A percentile compares a stretch with the other conserved stretches of the same genome.
These are phyloP conservation scores for Lycophotia porphyrea DNA, from an alignment of 2,888 invertebrate species.

Conservation along the genomic window DNA sequence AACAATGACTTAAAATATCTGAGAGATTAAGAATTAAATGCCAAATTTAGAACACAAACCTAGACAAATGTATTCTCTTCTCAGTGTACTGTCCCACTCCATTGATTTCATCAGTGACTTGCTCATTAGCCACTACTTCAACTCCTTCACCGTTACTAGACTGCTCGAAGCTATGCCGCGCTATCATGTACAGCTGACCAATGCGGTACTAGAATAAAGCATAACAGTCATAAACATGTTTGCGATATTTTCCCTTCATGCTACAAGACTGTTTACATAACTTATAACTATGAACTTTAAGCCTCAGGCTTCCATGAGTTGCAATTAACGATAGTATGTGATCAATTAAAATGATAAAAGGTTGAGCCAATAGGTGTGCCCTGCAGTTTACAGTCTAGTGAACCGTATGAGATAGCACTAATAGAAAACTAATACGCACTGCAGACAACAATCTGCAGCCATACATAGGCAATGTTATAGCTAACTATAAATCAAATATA, in stretches of 20 bases:
- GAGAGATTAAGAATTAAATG: neutral
- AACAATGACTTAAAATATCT: neutral
- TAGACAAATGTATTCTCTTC: slow-evolving; percentile 96
- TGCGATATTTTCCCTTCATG: neutral
- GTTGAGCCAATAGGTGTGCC: slow-evolving; percentile 21
- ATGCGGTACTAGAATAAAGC: slow-evolving; percentile 93
- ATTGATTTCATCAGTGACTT: slow-evolving; percentile 94
- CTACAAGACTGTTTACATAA: slow-evolving; percentile 41
- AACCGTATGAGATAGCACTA: slow-evolving; percentile 16
- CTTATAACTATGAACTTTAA: slow-evolving; percentile 25
- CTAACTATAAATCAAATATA: slow-evolving; percentile 16
- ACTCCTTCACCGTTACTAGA: slow-evolving; percentile 97
- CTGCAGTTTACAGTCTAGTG: slow-evolving; percentile 15
- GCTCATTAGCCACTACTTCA: slow-evolving; percentile 96
- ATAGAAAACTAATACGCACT: slow-evolving; percentile 28
- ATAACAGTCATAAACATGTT: slow-evolving; percentile 28
- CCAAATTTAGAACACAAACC: slow-evolving; percentile 85
- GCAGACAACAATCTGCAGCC: slow-evolving; percentile 36
- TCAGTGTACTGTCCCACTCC: slow-evolving; percentile 97
- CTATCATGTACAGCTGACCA: slow-evolving; percentile 98
- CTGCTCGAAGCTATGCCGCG: slow-evolving; percentile 97
- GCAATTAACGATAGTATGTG: slow-evolving; percentile 24
- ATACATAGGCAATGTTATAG: slow-evolving; percentile 27
- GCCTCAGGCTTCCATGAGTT: slow-evolving; percentile 10
- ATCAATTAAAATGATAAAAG: slow-evolving; percentile 51